Evolutionary conservation across 2,113 vertebrate species (phyloP).

Genomic region (Hippocampus mohnikei): DNA sequence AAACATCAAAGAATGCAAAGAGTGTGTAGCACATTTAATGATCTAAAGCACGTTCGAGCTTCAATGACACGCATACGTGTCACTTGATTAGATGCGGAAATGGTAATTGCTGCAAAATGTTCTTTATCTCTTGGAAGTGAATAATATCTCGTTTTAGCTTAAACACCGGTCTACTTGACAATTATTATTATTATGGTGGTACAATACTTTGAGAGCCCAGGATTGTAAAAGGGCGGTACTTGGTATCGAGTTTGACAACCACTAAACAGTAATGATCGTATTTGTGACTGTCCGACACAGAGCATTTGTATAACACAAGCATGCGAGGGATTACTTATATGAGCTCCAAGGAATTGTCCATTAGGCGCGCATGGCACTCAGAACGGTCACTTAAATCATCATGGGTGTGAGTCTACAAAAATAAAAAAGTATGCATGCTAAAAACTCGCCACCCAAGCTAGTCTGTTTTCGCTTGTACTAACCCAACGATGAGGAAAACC

Average conservation of each 20-base stretch:
- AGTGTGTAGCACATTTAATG: no score
- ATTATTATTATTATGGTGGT: no score
- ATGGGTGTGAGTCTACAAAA: conserved; percentile 34
- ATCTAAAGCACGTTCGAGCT: no score
- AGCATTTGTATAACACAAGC: neutral
- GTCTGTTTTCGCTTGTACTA: conserved; percentile 55
- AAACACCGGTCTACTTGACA: no score
- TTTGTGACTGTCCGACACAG: neutral
- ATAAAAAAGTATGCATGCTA: conserved; percentile 27
- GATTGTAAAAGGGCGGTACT: neutral
- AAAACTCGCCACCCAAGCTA: conserved; percentile 26
- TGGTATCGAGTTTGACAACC: neutral
- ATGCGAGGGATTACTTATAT: neutral
- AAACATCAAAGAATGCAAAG: no score
- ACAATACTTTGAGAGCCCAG: neutral
- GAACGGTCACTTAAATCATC: conserved; percentile 1
- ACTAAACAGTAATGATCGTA: neutral
- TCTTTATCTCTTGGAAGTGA: neutral
- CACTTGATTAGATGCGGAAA: neutral
- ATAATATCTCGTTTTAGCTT: no score
- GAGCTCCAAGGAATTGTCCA: neutral
- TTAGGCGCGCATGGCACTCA: neutral
- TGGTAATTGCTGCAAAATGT: neutral
- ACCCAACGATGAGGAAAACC: conserved; percentile 89
- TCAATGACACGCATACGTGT: no score